Evolutionary conservation across 2,113 vertebrate species (phyloP), one percentile per base, ranked within the genome.

Genomic region (Boulengeromyrus knoepffleri): DNA sequence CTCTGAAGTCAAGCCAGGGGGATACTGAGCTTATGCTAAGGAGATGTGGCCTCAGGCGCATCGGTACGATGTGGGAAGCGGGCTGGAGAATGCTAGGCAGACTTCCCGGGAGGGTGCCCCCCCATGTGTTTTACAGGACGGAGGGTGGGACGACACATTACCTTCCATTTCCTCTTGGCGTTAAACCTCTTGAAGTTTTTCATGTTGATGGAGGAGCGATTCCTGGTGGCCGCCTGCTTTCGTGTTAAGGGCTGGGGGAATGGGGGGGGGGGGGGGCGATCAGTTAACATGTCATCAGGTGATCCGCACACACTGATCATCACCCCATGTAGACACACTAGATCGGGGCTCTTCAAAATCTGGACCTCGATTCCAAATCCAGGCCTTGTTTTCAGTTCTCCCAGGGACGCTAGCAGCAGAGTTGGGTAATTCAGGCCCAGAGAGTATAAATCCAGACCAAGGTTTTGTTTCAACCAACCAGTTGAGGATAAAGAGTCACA

Each of bases 201-300:
- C 94, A 97, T 97, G 89, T 97, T 97, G 93, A 97, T 97, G 66
- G 96, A 96, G n/a, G 96, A 96, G 3, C 95, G 95, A 83, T 96
- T 96, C 80, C 96, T 93, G 17, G 92, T 96, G 9, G 87, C 93
- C 0, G 80, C 91, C 91, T 96, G 95, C 87, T 92, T 95, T 50
- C 94, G 93, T 88, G 92, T 96, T 89, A 96, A 91, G 13, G 96
- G 96, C 96, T 97, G 92, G 58, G 24, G 91, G n/a, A 89, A 39
- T 74, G 15, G n/a, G 1, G 7, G 21, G 8, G 9, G 27, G 62
- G 52, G 3, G 89, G 47, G 2, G 3, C 13, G 13, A 52, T 47
- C 17, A 13, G 21, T 3, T 85, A 21, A 47, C 39, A n/a, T n/a
- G 83, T 45, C 2, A 24, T 5, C 45, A 9, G 10, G 13, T 4